Base-by-base conservation (phyloP, 2,888 invertebrate species). In the Sesamia inferens region DNA sequence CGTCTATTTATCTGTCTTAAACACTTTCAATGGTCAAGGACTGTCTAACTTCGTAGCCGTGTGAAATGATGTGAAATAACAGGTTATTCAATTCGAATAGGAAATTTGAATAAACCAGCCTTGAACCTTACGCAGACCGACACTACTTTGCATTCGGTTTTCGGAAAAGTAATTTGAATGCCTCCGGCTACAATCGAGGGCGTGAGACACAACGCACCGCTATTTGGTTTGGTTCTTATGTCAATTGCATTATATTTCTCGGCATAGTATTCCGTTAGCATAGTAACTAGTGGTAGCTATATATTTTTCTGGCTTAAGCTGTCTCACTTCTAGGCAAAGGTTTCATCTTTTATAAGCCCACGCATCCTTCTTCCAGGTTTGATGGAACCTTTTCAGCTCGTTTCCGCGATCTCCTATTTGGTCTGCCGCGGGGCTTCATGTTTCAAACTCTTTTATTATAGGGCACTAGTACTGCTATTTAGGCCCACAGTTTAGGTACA, bases 141-240 rank as follows among this genome's bases (percentile, higher is more conserved):
- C 72, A 78, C 76, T 76, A 83, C 74, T 84, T 84, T 80, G 86
- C 86, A 85, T 85, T 84, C 80, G 81, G 72, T 80, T 85, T 85
- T 87, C 82, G 80, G 74, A 79, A 82, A 86, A 85, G 87, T 89
- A 83, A 90, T 90, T 90, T 87, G 88, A 89, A 90, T 91, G 84
- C 87, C 83, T 72, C 39, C 39, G 66, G 51, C 47, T 58, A 59
- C 79, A 86, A 82, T 81, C 79, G 78, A 84, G 76, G 82, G n/a
- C 11, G n/a, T 54, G n/a, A 54, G 51, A n/a, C 85, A 48, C 79
- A 85, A 82, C 85, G 81, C 84, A 85, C 84, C 61, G 80, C 82
- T 84, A 59, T 64, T 87, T 85, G 82, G 78, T 83, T 69, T 71
- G 31, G 31, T 81, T 77, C 82, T 72, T 79, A 75, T 68, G 80